A percentile compares a stretch with the other conserved stretches of the same genome.
phyloP scores from a whole-genome alignment of 2,797 vertebrate species.

The Enteromius mattozi region DNA sequence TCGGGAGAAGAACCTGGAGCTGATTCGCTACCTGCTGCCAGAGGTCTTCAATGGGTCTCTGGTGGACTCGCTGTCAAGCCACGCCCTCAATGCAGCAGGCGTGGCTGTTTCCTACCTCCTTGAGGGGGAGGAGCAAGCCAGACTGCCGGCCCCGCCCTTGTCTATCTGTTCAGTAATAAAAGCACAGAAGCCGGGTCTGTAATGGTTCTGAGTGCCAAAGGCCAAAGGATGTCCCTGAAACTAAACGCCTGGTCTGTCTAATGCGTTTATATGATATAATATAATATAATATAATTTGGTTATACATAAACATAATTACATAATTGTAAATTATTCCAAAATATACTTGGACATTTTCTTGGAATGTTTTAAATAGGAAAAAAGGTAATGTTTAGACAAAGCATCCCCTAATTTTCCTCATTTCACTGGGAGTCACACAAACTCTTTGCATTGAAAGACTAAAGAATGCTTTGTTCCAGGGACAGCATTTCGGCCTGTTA shows the following conservation, averaged over 20 bases:
- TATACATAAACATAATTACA: not conserved
- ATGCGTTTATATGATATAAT: not conserved
- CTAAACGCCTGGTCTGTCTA: constrained; percentile 49
- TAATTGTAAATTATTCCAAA: not conserved
- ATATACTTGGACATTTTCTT: not conserved
- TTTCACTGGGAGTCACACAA: constrained; percentile 6
- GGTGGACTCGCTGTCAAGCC: constrained; percentile 83
- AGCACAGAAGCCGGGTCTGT: constrained; percentile 83
- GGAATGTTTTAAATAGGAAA: not conserved
- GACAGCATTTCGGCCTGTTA: constrained; percentile 69
- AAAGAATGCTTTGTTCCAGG: constrained; percentile 56
- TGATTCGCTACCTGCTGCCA: constrained; percentile 83
- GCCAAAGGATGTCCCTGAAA: constrained; percentile 70
- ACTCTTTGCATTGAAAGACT: constrained; percentile 30
- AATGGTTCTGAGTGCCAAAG: constrained; percentile 55
- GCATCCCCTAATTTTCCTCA: not conserved
- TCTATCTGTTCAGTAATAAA: constrained; percentile 82
- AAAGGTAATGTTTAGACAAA: not conserved
- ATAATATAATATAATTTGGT: not conserved
- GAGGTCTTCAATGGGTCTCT: constrained; percentile 78
- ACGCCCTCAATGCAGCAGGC: constrained; percentile 80
- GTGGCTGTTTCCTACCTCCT: constrained; percentile 77
- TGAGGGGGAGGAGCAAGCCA: constrained; percentile 73
- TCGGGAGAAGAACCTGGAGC: constrained; percentile 81
- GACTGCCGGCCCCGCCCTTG: constrained; percentile 71